Conservation (phyloP, 2,888 invertebrate genomes). For the Platycheirus rosarum region DNA sequence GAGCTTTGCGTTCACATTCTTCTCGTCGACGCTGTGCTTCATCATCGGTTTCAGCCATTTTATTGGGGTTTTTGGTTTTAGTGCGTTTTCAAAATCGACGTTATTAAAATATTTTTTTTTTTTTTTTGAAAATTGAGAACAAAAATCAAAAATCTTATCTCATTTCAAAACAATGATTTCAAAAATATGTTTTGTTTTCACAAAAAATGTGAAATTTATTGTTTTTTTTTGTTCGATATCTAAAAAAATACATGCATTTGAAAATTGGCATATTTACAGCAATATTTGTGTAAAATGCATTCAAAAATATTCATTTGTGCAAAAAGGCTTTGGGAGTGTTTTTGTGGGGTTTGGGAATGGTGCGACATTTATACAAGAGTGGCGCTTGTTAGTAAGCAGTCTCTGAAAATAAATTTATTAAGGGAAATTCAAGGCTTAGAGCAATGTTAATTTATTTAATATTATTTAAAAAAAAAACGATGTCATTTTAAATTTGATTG, state of each 20-base stretch:
- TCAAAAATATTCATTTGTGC: conserved; percentile 71
- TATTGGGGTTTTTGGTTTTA: conserved; percentile 19
- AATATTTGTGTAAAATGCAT: conserved; percentile 27
- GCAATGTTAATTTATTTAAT: too few species aligned
- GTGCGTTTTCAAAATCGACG: conserved; percentile 41
- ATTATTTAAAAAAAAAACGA: too few species aligned
- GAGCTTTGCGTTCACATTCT: conserved; percentile 95
- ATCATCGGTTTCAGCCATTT: conserved; percentile 79
- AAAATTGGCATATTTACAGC: conserved; percentile 43
- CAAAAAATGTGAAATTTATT: conserved; percentile 15
- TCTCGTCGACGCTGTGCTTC: conserved; percentile 88
- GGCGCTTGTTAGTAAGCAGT: conserved; percentile 17
- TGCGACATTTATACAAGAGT: conserved; percentile 61
- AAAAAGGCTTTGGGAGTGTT: neutral
- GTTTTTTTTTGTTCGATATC: conserved; percentile 19
- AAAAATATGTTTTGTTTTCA: conserved; percentile 21
- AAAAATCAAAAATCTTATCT: conserved; percentile 70
- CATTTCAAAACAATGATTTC: conserved; percentile 46
- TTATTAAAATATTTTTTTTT: conserved; percentile 47
- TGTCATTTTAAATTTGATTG: too few species aligned
- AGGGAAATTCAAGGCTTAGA: too few species aligned
- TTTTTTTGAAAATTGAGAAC: conserved; percentile 61
- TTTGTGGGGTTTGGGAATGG: conserved; percentile 11
- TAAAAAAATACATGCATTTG: conserved; percentile 39
- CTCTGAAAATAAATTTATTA: conserved; percentile 66